Percentiles rank a stretch among this genome's conserved stretches.
Evolutionary conservation across 2,797 vertebrate genomes (phyloP).

Genomic region (Emydoidea blandingii): DNA sequence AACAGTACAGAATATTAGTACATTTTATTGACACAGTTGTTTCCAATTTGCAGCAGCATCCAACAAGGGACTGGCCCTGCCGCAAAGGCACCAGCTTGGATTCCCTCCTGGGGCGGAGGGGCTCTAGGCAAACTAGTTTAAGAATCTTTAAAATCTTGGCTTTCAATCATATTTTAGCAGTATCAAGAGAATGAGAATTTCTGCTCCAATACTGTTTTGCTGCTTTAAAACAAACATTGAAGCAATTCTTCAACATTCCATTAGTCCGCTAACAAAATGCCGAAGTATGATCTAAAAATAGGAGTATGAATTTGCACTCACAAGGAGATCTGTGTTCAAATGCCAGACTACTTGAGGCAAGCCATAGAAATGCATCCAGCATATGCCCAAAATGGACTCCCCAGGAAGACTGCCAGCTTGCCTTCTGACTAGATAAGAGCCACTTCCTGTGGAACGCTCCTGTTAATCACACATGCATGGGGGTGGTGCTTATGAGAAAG

Average conservation of each 20-base stretch:
- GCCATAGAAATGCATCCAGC: neutral
- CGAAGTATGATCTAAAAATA: conserved; percentile 7
- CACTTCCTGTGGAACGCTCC: neutral
- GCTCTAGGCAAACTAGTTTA: neutral
- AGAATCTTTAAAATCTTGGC: neutral
- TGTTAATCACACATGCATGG: neutral
- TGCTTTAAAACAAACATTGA: neutral
- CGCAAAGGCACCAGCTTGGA: neutral
- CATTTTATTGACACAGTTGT: neutral
- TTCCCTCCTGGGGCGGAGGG: neutral
- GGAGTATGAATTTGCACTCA: neutral
- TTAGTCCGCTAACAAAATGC: neutral
- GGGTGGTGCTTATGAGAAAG: neutral
- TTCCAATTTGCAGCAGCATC: neutral
- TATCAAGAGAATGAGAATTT: neutral
- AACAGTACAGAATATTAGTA: neutral
- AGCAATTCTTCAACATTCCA: neutral
- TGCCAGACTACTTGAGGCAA: fast-evolving
- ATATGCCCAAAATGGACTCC: fast-evolving
- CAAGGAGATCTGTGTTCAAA: neutral
- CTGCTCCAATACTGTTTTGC: neutral
- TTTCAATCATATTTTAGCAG: neutral
- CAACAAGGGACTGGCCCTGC: fast-evolving
- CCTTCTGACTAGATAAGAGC: neutral
- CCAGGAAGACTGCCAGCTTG: neutral